Conservation (phyloP, 2,888 invertebrate species). For the Dendrolimus houi region DNA sequence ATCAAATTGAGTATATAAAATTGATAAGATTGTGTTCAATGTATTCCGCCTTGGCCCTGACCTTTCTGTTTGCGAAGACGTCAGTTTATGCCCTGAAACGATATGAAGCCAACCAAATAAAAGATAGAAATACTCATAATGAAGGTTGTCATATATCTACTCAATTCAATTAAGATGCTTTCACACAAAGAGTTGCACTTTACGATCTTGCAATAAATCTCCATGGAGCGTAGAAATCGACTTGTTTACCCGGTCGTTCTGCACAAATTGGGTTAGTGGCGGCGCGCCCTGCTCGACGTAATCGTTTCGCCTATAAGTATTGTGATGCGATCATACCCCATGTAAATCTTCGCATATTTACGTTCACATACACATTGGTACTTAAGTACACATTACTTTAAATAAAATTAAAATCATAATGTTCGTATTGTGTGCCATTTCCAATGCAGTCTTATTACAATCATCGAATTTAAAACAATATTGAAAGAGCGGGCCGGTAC, state of each 20-base stretch:
- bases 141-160: not conserved
- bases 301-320: conserved; percentile 57
- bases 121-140: not conserved
- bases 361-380: conserved; percentile 36
- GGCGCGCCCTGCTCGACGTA: conserved; percentile 49
- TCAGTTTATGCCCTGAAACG: not conserved
- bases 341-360: conserved; percentile 53
- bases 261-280: conserved; percentile 63
- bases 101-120: conserved; percentile 10
- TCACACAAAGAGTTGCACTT: conserved; percentile 41
- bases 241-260: conserved; percentile 59
- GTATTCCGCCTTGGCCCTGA: not conserved
- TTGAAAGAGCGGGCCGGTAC: too few species aligned
- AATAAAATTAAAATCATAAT: conserved; percentile 33
- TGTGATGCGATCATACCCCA: conserved; percentile 51
- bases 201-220: conserved; percentile 58
- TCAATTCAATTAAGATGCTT: conserved; percentile 37
- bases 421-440: not conserved
- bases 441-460: too few species aligned
- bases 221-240: conserved; percentile 37
- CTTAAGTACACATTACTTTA: conserved; percentile 35
- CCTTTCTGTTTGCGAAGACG: not conserved
- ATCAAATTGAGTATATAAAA: too few species aligned
- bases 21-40: not conserved
- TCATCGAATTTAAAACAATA: too few species aligned